These are phyloP conservation scores for Scaptomyza pallida DNA, from an alignment of 1,140 invertebrate genomes.

Conservation along the genomic window DNA sequence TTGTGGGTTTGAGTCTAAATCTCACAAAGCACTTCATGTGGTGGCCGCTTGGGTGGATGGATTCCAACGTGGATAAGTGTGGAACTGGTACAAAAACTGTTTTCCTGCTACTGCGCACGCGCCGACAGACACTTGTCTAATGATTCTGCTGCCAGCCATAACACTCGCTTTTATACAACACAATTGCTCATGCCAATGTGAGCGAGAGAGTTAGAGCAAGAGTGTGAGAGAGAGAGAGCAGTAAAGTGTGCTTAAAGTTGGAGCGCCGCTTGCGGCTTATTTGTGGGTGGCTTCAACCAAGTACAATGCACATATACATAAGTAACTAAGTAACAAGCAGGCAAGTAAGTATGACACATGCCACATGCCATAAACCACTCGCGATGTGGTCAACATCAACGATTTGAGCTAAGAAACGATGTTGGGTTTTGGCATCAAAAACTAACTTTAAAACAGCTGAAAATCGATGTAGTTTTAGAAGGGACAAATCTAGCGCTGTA, in stretches of 20 bases:
- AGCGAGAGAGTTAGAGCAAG: constrained; percentile 1
- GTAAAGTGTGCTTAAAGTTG: constrained; percentile 16
- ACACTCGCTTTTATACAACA: constrained; percentile 58
- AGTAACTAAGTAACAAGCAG: too few relatives aligned
- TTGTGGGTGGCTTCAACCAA: constrained; percentile 2
- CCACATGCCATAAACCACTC: constrained; percentile 47
- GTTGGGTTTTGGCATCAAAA: constrained; percentile 42
- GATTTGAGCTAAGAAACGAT: constrained; percentile 34
- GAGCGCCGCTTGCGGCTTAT: constrained; percentile 18
- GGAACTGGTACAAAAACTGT: background rate
- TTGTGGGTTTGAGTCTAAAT: background rate
- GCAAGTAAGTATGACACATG: constrained; percentile 46
- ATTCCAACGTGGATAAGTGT: constrained; percentile 30
- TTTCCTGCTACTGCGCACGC: constrained; percentile 58
- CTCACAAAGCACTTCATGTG: constrained; percentile 81
- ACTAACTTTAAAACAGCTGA: too few relatives aligned
- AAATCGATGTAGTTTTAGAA: too few relatives aligned
- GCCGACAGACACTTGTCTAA: constrained; percentile 64
- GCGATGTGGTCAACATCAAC: constrained; percentile 16
- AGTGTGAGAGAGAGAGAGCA: constrained; percentile 1
- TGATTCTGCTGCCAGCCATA: constrained; percentile 37
- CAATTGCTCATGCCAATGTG: background rate
- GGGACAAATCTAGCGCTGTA: too few relatives aligned
- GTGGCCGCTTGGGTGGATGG: constrained; percentile 59
- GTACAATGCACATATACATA: background rate